Percentiles rank a stretch among this genome's conserved stretches.
These are phyloP conservation scores for Opisthocomus hoazin DNA, from an alignment of 2,113 vertebrate genomes.

Conservation along the genomic window DNA sequence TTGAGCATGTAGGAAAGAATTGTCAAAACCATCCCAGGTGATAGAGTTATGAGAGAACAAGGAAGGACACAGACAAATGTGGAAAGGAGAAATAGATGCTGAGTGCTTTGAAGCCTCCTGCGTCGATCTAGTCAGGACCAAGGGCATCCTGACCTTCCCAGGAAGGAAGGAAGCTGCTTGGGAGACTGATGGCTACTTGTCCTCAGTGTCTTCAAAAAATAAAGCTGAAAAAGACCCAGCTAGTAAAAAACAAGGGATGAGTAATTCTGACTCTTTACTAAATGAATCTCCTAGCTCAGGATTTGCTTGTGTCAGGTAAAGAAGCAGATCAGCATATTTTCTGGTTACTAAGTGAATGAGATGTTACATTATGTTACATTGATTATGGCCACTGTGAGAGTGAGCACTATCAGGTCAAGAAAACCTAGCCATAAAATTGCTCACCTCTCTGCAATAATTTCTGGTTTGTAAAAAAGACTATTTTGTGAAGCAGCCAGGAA, in stretches of 20 bases:
- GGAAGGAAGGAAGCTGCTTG: neutral
- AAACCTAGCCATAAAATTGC: neutral
- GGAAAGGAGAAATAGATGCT: neutral
- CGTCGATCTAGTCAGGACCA: neutral
- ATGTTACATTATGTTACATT: neutral
- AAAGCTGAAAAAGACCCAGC: neutral
- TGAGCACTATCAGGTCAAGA: neutral
- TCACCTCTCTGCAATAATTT: neutral
- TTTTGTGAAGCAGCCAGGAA: neutral
- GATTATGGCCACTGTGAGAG: neutral
- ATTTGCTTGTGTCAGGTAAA: neutral
- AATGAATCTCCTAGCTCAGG: neutral
- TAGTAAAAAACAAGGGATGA: neutral
- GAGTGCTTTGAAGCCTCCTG: neutral
- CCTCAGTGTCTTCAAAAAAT: neutral
- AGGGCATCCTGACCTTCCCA: neutral
- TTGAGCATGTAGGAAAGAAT: conserved; percentile 4
- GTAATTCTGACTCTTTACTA: neutral
- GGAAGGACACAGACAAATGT: neutral
- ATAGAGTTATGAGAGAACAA: conserved; percentile 16
- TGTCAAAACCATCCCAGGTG: conserved; percentile 29
- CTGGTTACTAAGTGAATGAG: neutral
- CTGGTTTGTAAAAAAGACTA: neutral
- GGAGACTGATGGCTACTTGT: neutral
- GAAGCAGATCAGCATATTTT: neutral